Percentiles rank a stretch among this genome's conserved stretches.
phyloP scores from a whole-genome alignment of 1,140 invertebrate genomes.

The Ganaspis sp. region DNA sequence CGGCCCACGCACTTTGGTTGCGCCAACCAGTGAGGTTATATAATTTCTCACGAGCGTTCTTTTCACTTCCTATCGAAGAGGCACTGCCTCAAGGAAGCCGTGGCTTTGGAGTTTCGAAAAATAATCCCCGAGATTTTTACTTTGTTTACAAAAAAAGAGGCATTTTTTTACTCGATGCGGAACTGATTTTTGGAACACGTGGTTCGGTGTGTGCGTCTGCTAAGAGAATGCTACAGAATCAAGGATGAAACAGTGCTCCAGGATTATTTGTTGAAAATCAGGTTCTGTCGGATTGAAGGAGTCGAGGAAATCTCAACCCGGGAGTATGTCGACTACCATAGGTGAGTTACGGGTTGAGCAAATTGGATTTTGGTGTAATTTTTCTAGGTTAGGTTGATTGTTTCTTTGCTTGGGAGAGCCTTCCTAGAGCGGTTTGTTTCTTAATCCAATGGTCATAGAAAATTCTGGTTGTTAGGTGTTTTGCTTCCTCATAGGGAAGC shows the following conservation, averaged over 20 bases:
- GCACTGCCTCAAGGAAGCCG: background rate
- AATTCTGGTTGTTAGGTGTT: too few species aligned
- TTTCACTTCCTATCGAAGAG: conserved; percentile 19
- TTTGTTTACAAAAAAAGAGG: background rate
- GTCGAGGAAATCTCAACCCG: conserved; percentile 17
- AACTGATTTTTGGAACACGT: background rate
- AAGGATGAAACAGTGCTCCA: conserved; percentile 1
- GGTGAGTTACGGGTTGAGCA: conserved; percentile 40
- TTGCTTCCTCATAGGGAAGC: too few species aligned
- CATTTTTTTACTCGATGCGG: background rate
- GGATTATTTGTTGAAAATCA: background rate
- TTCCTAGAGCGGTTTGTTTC: too few species aligned
- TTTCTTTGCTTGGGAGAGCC: too few species aligned
- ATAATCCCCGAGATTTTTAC: background rate
- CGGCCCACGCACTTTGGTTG: conserved; percentile 53
- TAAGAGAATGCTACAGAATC: background rate
- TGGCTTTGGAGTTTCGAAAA: background rate
- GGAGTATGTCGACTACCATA: conserved; percentile 40
- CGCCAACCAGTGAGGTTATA: conserved; percentile 52
- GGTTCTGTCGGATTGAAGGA: background rate
- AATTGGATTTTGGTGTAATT: background rate
- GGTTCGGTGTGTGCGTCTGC: background rate
- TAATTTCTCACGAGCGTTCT: conserved; percentile 53
- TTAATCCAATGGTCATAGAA: too few species aligned
- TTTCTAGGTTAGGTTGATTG: background rate